A percentile compares a stretch with the other conserved stretches of the same genome.
Conservation (phyloP, 2,888 invertebrate species). For the Amphipoea oculea region DNA sequence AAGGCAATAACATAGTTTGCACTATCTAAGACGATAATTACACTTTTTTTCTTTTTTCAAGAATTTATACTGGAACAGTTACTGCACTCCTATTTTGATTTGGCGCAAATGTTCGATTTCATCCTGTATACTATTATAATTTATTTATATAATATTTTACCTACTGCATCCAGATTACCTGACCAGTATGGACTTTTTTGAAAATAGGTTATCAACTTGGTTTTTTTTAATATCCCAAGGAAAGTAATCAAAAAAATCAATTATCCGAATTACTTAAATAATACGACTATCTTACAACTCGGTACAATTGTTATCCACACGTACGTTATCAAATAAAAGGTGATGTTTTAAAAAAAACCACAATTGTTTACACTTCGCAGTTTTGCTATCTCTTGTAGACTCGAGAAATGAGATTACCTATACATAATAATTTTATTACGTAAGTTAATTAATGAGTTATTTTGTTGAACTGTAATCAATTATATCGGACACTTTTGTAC, state of each 20-base stretch:
- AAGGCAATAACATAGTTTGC: too few relatives aligned
- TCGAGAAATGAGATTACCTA: conserved; percentile 16
- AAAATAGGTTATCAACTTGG: background rate
- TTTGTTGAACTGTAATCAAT: conserved; percentile 11
- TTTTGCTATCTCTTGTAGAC: conserved; percentile 40
- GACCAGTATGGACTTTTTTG: background rate
- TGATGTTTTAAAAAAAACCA: conserved; percentile 20
- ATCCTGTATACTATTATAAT: too few relatives aligned
- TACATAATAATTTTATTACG: conserved; percentile 7
- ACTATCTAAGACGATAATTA: too few relatives aligned
- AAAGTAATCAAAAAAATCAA: conserved; percentile 6
- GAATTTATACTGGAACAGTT: too few relatives aligned
- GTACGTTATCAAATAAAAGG: conserved; percentile 31
- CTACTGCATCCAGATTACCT: background rate
- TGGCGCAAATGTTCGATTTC: too few relatives aligned
- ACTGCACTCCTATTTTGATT: too few relatives aligned
- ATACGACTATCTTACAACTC: background rate
- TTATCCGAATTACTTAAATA: background rate
- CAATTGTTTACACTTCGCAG: conserved; percentile 31
- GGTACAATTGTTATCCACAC: conserved; percentile 19
- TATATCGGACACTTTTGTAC: background rate
- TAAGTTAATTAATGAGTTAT: conserved; percentile 7
- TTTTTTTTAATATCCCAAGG: background rate
- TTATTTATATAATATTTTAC: background rate
- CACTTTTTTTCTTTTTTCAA: too few relatives aligned